phyloP scores from a whole-genome alignment of 2,113 vertebrate species.

The Athene noctua region DNA sequence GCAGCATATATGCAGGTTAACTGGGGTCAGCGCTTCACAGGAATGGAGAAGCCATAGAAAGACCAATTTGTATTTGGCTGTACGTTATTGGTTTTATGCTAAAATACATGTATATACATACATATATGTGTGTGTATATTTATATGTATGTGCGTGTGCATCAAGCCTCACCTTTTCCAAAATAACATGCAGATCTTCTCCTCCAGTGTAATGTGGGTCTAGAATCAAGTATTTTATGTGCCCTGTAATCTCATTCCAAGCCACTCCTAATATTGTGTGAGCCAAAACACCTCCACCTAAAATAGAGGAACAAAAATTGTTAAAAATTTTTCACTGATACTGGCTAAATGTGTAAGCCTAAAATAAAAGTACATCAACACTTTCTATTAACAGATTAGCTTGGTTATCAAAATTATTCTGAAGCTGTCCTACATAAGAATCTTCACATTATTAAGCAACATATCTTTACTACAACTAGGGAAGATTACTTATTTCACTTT shows the following conservation, averaged over 20 bases:
- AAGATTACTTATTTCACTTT: not conserved
- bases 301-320: not conserved
- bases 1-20: not conserved
- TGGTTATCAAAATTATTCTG: not conserved
- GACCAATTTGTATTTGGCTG: not conserved
- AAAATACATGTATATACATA: not conserved
- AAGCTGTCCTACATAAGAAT: not conserved
- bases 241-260: constrained; percentile 92
- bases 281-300: constrained; percentile 93
- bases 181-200: constrained; percentile 88
- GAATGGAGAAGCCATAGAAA: not conserved
- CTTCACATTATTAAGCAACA: not conserved
- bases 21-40: not conserved
- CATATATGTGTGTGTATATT: not conserved
- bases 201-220: constrained; percentile 96
- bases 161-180: constrained; percentile 86
- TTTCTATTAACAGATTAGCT: not conserved
- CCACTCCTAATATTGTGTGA: constrained; percentile 94
- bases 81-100: not conserved
- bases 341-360: not conserved
- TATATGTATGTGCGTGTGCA: not conserved
- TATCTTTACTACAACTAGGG: not conserved
- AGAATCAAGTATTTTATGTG: constrained; percentile 91
- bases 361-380: not conserved
- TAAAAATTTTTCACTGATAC: not conserved